Base-by-base conservation (phyloP, 2,113 vertebrate species). In the Phylloscopus whistleri region DNA sequence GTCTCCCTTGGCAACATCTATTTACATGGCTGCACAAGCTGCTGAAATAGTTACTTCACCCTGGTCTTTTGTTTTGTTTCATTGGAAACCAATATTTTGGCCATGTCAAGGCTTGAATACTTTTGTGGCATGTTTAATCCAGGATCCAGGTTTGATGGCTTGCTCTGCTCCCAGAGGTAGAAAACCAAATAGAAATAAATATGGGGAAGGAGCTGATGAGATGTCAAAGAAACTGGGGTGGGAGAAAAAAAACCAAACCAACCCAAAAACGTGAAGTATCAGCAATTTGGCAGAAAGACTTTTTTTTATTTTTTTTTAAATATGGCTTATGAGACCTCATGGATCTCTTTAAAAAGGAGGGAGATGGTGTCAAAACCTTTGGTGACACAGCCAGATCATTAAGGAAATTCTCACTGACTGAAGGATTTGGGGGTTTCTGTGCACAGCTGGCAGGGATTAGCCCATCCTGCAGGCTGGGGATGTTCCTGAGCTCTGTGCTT, bases 21-120 rank as follows among this genome's bases (percentile, higher is more conserved):
- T 91, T 81, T 95, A 77, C 48, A 10, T 19, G 92, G 82, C 94
- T 86, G 52, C 62, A 92, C 5, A n/a, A 89, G 84, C 89, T 84
- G 90, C 85, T 92, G 90, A 94, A 88, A 78, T 60, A 52, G 72
- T 95, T 96, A 84, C 69, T 86, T 94, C 83, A 68, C 58, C 53
- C 51, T 41, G 66, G 70, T 41, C 69, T 94, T 95, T 81, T 96
- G 93, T 97, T 96, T 96, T 90, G 95, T 97, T 96, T 94, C 95
- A 93, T 22, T 94, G 92, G 93, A 94, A 96, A 97, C 93, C 86
- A 92, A 16, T 84, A 86, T 91, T 96, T 96, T 96, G 93, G 93
- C 90, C 51, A 30, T 82, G 86, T 90, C 56, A 81, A 75, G 62
- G 37, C 66, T 69, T 68, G 69, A 94, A 94, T 96, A 94, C 86